Conservation (phyloP, 2,113 vertebrate genomes). For the Synchiropus splendidus region DNA sequence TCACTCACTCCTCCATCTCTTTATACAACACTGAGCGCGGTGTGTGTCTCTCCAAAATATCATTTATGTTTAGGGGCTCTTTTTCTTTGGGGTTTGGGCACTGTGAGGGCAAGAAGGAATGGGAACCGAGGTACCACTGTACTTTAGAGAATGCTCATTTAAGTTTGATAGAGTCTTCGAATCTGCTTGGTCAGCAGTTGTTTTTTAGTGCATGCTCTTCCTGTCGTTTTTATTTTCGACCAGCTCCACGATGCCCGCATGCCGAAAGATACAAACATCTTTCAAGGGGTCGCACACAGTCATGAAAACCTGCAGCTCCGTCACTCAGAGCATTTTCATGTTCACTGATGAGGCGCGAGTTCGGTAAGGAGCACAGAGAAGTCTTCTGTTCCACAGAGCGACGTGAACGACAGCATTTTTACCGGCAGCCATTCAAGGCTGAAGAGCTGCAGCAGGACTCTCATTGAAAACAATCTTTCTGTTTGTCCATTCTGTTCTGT, state of each 20-base stretch:
- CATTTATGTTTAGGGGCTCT: no score
- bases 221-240: slow-evolving; percentile 20
- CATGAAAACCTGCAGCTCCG: slow-evolving; percentile 34
- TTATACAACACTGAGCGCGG: no score
- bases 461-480: slow-evolving; percentile 67
- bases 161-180: no score
- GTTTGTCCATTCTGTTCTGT: slow-evolving; percentile 67
- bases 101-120: no score
- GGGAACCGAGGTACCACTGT: no score
- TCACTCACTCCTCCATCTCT: no score
- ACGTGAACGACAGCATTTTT: slow-evolving; percentile 12
- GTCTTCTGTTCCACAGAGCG: no score
- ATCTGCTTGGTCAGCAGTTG: slow-evolving; percentile 2
- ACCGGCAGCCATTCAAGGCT: slow-evolving; percentile 21
- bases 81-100: no score
- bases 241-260: slow-evolving; percentile 73
- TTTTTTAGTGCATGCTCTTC: slow-evolving; percentile 31
- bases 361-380: slow-evolving; percentile 65
- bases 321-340: slow-evolving; percentile 52
- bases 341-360: slow-evolving; percentile 60
- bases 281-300: slow-evolving; percentile 56
- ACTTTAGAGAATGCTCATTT: no score
- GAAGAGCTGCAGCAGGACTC: slow-evolving; percentile 52
- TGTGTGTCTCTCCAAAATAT: no score
- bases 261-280: slow-evolving; percentile 65